Evolutionary conservation across 2,888 invertebrate genomes (phyloP), one percentile per base, ranked within the genome.

Genomic region (Pandemis heparana): DNA sequence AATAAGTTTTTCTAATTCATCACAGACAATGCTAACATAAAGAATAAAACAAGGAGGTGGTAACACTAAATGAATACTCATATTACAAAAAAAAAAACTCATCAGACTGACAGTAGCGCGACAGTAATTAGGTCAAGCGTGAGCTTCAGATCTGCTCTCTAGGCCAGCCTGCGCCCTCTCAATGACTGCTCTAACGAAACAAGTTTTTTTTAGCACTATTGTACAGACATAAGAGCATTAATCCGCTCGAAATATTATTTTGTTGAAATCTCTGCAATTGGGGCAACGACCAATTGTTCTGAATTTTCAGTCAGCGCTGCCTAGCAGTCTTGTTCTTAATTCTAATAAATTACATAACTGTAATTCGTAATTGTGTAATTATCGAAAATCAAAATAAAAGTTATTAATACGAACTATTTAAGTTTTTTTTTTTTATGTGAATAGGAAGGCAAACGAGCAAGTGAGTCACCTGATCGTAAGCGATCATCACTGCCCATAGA

Each of bases 161-260:
- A 84, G 85, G 83, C 85, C 83, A 81, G 75, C 81, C 77, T 82
- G 48, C 85, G 85, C 85, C 87, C 89, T 86, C 90, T 88, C 91
- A 92, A 91, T 90, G 90, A 90, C 89, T 87, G 82, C 85, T 87
- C 86, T 87, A 88, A 87, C 87, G 87, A 90, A 91, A 90, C 91
- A 85, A 86, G 84, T 79, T 86, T 89, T 89, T 88, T 89, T 88
- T 84, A 87, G 85, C 83, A 82, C 86, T 81, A 84, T 87, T 84
- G 83, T 85, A 83, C 75, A 75, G 70, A 77, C 75, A 75, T 53
- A 69, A 61, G 60, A 51, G 43, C 51, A 72, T 71, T 65, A 73
- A 48, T 59, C 14, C 66, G 41, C 14, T 32, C 41, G 23, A 67
- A 56, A 41, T 51, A 53, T 53, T 18, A 53, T 39, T n/a, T 14